Percentiles rank a stretch among this genome's conserved stretches.
Evolutionary conservation across 1,140 invertebrate species (phyloP).

Genomic region (Rhopalosiphum padi): DNA sequence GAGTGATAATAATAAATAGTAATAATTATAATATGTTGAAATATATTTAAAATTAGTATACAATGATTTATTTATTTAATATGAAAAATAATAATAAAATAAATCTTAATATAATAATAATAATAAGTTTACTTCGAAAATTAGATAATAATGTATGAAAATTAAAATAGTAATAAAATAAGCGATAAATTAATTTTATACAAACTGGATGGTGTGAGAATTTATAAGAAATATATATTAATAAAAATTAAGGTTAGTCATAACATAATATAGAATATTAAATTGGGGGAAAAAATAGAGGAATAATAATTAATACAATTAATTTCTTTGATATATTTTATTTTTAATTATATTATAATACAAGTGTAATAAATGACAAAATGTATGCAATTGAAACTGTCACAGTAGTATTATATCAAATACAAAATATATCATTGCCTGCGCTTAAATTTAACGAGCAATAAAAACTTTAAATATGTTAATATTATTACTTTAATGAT

Average conservation of each 20-base stretch:
- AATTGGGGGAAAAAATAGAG: not conserved
- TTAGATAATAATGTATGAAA: not conserved
- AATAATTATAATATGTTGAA: too few relatives aligned
- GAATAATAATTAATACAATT: not conserved
- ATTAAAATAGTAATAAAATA: not conserved
- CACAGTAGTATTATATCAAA: not conserved
- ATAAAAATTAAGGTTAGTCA: not conserved
- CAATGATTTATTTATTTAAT: not conserved
- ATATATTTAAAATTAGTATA: too few relatives aligned
- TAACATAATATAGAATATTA: not conserved
- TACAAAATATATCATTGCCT: not conserved
- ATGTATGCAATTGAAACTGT: not conserved
- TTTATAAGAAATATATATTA: not conserved
- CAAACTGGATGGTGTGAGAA: not conserved
- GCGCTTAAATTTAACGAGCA: not conserved
- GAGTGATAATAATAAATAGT: too few relatives aligned
- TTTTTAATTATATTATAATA: slow-evolving; percentile 8
- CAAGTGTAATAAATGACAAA: not conserved
- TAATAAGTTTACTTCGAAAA: not conserved
- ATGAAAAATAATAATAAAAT: not conserved
- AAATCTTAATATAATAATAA: not conserved
- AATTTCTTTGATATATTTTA: not conserved
- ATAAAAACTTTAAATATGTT: slow-evolving; percentile 17
- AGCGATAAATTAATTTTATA: not conserved
- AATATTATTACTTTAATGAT: not conserved